Percentiles rank a stretch among this genome's conserved stretches.
Evolutionary conservation across 2,888 invertebrate genomes (phyloP).

Genomic region (Odiellus spinosus): DNA sequence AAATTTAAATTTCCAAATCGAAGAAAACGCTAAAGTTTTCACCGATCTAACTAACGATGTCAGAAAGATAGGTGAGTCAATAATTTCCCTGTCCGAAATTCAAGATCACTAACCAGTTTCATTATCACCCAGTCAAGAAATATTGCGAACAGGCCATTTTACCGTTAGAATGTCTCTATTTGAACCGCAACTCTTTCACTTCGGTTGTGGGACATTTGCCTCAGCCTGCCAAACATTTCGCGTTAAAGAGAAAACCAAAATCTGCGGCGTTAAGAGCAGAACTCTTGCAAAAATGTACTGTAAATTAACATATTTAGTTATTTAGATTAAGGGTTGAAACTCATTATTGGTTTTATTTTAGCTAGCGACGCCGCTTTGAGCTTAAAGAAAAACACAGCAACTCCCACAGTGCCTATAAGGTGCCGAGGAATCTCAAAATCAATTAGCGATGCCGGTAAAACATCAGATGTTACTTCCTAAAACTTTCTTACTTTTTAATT

Average conservation of each 20-base stretch:
- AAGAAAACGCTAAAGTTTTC: slow-evolving; percentile 76
- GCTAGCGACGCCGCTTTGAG: slow-evolving; percentile 65
- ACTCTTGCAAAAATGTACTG: slow-evolving; percentile 59
- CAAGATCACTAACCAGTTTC: background rate
- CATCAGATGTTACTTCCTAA: no score
- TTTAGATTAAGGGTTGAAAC: background rate
- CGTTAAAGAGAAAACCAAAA: slow-evolving; percentile 82
- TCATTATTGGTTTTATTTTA: slow-evolving; percentile 4
- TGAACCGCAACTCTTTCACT: slow-evolving; percentile 78
- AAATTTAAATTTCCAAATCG: slow-evolving; percentile 75
- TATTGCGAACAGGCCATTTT: slow-evolving; percentile 67
- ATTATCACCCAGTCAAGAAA: slow-evolving; percentile 38
- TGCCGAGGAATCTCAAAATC: slow-evolving; percentile 80
- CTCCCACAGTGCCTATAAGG: slow-evolving; percentile 72
- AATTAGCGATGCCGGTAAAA: slow-evolving; percentile 85
- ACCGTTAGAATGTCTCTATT: slow-evolving; percentile 87
- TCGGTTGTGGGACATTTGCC: slow-evolving; percentile 57
- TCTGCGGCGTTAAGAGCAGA: slow-evolving; percentile 79
- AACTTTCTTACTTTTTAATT: no score
- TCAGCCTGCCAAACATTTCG: slow-evolving; percentile 75
- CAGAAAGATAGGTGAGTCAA: slow-evolving; percentile 42
- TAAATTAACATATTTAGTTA: background rate
- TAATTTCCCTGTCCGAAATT: background rate
- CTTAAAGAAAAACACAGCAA: slow-evolving; percentile 60
- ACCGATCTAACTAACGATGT: slow-evolving; percentile 75